Conservation (phyloP, 2,797 vertebrate species). For the Pelodytes ibericus region DNA sequence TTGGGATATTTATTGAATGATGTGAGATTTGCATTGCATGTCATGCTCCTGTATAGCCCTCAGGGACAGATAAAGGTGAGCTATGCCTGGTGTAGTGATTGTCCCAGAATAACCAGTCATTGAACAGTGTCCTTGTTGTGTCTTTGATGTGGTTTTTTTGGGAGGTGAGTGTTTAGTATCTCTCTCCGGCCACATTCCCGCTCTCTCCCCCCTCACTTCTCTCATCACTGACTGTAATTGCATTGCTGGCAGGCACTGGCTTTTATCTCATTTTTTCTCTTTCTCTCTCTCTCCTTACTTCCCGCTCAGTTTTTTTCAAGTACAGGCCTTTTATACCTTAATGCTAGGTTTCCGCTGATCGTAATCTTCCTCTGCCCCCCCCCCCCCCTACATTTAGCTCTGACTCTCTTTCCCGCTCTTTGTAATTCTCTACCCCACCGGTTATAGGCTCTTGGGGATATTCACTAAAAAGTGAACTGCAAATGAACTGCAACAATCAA, state of each 20-base stretch:
- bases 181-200: constrained; percentile 47
- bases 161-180: constrained; percentile 16
- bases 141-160: constrained; percentile 46
- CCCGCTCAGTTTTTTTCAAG: constrained; percentile 26
- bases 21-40: neutral
- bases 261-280: constrained; percentile 24
- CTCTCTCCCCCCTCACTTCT: constrained; percentile 24
- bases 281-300: constrained; percentile 10
- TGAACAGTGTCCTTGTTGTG: constrained; percentile 47
- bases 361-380: too few relatives aligned
- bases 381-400: too few relatives aligned
- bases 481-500: too few relatives aligned
- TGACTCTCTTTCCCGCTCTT: too few relatives aligned
- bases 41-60: neutral
- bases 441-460: too few relatives aligned
- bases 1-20: neutral
- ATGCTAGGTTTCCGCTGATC: too few relatives aligned
- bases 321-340: too few relatives aligned
- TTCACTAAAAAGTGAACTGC: too few relatives aligned
- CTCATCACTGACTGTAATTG: constrained; percentile 51
- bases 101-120: constrained; percentile 48
- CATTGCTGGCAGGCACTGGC: constrained; percentile 48
- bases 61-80: constrained; percentile 12
- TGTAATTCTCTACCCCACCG: too few relatives aligned
- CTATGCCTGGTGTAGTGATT: constrained; percentile 21